phyloP scores from a whole-genome alignment of 1,140 invertebrate genomes.

The Caenorhabditis remanei region DNA sequence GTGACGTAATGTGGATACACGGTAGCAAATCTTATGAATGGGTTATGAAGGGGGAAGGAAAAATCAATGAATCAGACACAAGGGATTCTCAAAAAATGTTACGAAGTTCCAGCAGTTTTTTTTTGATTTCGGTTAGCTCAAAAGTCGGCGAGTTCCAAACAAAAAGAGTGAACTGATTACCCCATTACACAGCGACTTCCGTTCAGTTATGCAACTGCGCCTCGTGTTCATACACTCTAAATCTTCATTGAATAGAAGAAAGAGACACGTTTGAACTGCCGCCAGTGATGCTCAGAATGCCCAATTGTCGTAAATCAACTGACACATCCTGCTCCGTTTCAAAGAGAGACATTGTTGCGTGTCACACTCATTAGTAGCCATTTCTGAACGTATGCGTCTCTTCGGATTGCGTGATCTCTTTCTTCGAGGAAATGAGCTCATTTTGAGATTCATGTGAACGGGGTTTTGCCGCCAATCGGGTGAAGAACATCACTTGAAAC shows the following conservation, averaged over 20 bases:
- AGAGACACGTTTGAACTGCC: not conserved
- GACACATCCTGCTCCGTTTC: constrained; percentile 15
- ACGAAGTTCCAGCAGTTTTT: too few relatives aligned
- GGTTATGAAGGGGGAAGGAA: not conserved
- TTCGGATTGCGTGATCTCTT: not conserved
- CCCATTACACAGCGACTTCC: constrained; percentile 16
- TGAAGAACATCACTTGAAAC: constrained; percentile 45
- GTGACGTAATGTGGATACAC: constrained; percentile 41
- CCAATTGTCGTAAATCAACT: constrained; percentile 54
- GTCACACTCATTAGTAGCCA: constrained; percentile 45
- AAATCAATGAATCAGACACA: not conserved
- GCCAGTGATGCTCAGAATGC: not conserved
- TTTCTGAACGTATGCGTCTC: constrained; percentile 11
- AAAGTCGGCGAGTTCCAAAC: not conserved
- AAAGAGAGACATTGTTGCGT: constrained; percentile 46
- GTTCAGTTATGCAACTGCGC: constrained; percentile 27
- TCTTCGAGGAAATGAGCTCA: constrained; percentile 43
- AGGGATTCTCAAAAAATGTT: not conserved
- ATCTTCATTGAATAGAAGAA: not conserved
- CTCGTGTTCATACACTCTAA: constrained; percentile 32
- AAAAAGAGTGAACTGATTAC: not conserved
- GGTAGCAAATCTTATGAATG: constrained; percentile 20
- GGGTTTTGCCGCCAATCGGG: not conserved
- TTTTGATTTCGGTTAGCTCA: not conserved
- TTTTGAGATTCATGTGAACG: constrained; percentile 53